Base-by-base conservation (phyloP, 2,888 invertebrate species). In the Ceramica pisi region DNA sequence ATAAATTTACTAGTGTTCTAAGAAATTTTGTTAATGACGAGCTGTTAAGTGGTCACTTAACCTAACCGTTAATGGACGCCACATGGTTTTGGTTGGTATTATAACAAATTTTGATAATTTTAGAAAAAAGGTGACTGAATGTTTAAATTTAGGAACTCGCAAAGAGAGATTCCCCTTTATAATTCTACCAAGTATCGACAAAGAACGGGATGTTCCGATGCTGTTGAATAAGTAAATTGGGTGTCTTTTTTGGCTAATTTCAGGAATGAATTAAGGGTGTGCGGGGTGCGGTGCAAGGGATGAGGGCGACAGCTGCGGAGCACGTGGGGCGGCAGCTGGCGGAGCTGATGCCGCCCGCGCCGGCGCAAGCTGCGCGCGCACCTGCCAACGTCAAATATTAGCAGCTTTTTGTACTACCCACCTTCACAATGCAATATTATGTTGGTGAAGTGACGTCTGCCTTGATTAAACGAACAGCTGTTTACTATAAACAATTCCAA, bases 291-390 rank as follows among this genome's bases (percentile, higher is more conserved):
- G 85, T 70, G 83, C 73, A 82, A 85, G 91, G 92, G 92, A 90
- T 89, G 90, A 86, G 84, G 88, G 87, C 85, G 92, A 90, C 95
- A 95, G 95, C 94, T 95, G 95, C 86, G 71, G 64, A 92, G 95
- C 95, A 95, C 95, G 96, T 95, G 95, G 91, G 81, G 75, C 75
- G 87, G 91, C 95, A 95, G 95, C 93, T 95, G 95, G 38, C 74
- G 72, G 62, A 67, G 75, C 82, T 74, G 81, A 78, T 68, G 83
- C 78, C 82, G 74, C 83, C 83, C 78, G 88, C 73, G 67, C 73
- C 90, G 89, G 90, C 78, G 90, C 95, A 95, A 95, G 95, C 95
- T 95, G 95, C 91, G 81, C 65, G 31, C 82, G 83, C 95, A 94
- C 95, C 95, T 94, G 93, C 92, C 90, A 80, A 82, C 88, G 89